phyloP scores from a whole-genome alignment of 2,888 invertebrate genomes.

The Corythucha ciliata region DNA sequence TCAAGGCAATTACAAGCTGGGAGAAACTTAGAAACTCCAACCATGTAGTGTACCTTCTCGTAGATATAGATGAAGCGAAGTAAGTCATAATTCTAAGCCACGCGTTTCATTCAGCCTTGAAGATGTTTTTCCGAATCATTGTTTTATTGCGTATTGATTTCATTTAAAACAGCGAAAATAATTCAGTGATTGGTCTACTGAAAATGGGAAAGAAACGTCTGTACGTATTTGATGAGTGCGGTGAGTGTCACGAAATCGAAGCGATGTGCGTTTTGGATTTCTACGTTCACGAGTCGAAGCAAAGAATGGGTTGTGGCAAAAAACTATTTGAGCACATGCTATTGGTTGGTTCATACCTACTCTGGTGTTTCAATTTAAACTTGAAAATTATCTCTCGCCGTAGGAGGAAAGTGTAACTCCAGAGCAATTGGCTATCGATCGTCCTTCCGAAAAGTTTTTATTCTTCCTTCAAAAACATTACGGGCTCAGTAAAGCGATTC shows the following conservation, averaged over 20 bases:
- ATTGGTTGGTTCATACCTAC: conserved; percentile 54
- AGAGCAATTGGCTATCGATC: conserved; percentile 76
- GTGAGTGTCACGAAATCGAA: conserved; percentile 63
- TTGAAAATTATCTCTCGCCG: neutral
- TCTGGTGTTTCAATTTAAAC: too few species aligned
- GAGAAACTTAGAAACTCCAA: conserved; percentile 55
- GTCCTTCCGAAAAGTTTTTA: conserved; percentile 82
- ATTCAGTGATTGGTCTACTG: conserved; percentile 69
- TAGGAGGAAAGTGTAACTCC: conserved; percentile 60
- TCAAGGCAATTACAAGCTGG: conserved; percentile 62
- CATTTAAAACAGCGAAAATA: conserved; percentile 51
- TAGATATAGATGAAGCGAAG: conserved; percentile 49
- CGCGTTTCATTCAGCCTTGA: neutral
- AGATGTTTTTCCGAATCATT: neutral
- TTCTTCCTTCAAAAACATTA: conserved; percentile 80
- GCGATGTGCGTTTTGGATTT: conserved; percentile 89
- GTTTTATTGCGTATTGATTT: conserved; percentile 10
- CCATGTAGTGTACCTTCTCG: conserved; percentile 48
- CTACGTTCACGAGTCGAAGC: conserved; percentile 73
- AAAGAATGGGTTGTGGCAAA: conserved; percentile 78
- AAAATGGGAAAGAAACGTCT: conserved; percentile 86
- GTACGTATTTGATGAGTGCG: conserved; percentile 67
- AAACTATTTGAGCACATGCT: conserved; percentile 80
- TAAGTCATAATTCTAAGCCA: conserved; percentile 42
- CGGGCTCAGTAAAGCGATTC: conserved; percentile 54